Evolutionary conservation across 1,140 invertebrate genomes (phyloP).

Genomic region (Macrosteles quadrilineatus): DNA sequence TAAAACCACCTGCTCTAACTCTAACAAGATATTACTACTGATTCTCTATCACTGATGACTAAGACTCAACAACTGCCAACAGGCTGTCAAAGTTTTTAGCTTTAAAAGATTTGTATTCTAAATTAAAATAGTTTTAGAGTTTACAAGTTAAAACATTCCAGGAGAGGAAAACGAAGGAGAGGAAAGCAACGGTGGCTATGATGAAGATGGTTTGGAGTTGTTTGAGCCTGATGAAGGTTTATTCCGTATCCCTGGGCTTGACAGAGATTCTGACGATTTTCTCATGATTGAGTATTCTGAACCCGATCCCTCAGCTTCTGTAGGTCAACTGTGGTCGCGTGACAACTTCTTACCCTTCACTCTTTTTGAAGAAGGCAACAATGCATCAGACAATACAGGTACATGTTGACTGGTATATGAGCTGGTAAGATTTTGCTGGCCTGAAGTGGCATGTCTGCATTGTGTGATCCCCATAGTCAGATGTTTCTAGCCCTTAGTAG

Average conservation of each 20-base stretch:
- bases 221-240: conserved; percentile 55
- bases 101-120: too few species aligned
- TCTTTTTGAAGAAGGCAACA: conserved; percentile 59
- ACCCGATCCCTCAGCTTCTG: conserved; percentile 51
- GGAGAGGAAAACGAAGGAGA: conserved; percentile 53
- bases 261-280: conserved; percentile 60
- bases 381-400: conserved; percentile 41
- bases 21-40: too few species aligned
- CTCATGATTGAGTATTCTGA: conserved; percentile 64
- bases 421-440: conserved; percentile 40
- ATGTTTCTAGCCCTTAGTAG: too few species aligned
- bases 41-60: too few species aligned
- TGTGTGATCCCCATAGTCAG: too few species aligned
- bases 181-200: conserved; percentile 54
- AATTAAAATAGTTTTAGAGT: too few species aligned
- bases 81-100: too few species aligned
- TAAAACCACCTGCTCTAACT: too few species aligned
- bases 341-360: conserved; percentile 57
- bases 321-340: conserved; percentile 54
- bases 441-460: conserved; percentile 24
- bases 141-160: too few species aligned
- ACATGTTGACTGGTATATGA: conserved; percentile 49
- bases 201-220: conserved; percentile 55
- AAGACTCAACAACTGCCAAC: too few species aligned
- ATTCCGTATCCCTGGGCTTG: conserved; percentile 55